Conservation (phyloP, 2,113 vertebrate genomes). For the Forbesichthys agassizii region DNA sequence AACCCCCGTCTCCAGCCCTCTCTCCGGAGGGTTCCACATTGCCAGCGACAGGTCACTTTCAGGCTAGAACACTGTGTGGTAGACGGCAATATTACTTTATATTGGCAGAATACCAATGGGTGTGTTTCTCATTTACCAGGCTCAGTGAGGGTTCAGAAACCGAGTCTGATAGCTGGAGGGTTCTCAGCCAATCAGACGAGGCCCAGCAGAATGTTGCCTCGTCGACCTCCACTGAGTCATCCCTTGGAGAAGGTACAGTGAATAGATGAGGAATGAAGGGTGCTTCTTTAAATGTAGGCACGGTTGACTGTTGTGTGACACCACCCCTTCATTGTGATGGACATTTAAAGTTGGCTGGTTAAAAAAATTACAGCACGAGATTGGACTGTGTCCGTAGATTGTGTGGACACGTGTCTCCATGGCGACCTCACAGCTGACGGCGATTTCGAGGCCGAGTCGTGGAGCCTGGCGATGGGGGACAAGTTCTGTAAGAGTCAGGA, state of each 20-base stretch:
- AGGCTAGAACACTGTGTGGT: neutral
- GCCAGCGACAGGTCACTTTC: constrained; percentile 80
- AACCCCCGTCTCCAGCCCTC: constrained; percentile 36
- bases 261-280: neutral
- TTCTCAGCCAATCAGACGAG: constrained; percentile 83
- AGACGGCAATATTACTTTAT: neutral
- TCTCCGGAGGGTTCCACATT: constrained; percentile 79
- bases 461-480: constrained; percentile 89
- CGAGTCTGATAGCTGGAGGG: constrained; percentile 77
- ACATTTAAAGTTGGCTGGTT: neutral
- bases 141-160: constrained; percentile 75
- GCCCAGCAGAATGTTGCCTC: constrained; percentile 76
- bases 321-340: neutral
- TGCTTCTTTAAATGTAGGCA: neutral
- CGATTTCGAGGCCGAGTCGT: constrained; percentile 91
- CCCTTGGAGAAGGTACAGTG: constrained; percentile 82
- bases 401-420: constrained; percentile 80
- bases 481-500: constrained; percentile 86
- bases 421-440: constrained; percentile 80
- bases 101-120: neutral
- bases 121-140: constrained; percentile 33
- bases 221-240: constrained; percentile 82
- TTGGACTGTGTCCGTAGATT: constrained; percentile 68
- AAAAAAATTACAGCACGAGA: neutral
- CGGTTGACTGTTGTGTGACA: neutral